Evolutionary conservation across 2,797 vertebrate species (phyloP), one percentile per base, ranked within the genome.

Genomic region (Xyrichtys novacula): DNA sequence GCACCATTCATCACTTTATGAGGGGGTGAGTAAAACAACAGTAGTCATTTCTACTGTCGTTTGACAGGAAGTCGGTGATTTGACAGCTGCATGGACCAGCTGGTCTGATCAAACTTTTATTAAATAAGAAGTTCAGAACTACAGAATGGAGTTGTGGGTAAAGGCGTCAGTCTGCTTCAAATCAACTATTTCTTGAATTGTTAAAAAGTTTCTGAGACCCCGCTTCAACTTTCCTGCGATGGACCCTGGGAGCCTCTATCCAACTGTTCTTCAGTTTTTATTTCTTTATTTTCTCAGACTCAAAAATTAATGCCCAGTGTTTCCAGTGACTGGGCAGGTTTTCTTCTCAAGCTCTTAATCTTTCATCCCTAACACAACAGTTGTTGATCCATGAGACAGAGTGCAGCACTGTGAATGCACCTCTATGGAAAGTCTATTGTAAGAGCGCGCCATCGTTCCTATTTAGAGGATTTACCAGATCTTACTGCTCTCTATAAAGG

Each of bases 101-200:
- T 66, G 46, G 48, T 20, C 47, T 58, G n/a, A 55, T 64, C 36
- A 74, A 58, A 60, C 46, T 36, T 53, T 60, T 12, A 60, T 23
- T 22, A 8, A 49, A 48, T 42, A 23, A n/a, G 15, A 67, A 40
- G 28, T 38, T 39, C 53, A 66, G 26, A 43, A 20, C 36, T 3
- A 19, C 25, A 42, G 43, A 32, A 10, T 11, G 16, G 12, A 40
- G 39, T 19, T 39, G 25, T 19, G 54, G 32, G 54, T 57, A 29
- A 34, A 39, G 31, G 40, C 32, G 52, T 62, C 28, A 42, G 49
- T 19, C 34, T 19, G 63, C 50, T 46, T 54, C 17, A 54, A 44
- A 54, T 54, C 19, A 36, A 65, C 17, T 3, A 17, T 39, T 47
- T 54, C 26, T 42, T 34, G 0, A 19, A 57, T 32, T 48, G 28